Conservation (phyloP, 2,888 invertebrate genomes). For the Euphydryas editha region DNA sequence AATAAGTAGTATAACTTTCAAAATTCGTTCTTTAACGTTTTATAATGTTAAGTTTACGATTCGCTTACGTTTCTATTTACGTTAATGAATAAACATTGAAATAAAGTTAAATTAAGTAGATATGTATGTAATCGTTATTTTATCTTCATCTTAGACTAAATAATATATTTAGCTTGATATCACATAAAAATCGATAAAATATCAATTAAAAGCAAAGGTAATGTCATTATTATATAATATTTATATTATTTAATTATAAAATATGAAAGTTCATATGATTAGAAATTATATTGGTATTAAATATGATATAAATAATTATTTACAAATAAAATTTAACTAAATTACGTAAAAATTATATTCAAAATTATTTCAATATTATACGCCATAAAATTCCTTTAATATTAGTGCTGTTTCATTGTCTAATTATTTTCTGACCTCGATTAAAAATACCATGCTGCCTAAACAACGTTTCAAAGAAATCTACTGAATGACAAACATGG, state of each 20-base stretch:
- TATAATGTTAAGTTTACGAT: background rate
- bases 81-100: background rate
- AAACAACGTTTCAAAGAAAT: constrained; percentile 44
- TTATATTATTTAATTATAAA: no score
- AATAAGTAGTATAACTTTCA: background rate
- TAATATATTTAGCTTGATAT: background rate
- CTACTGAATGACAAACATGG: constrained; percentile 49
- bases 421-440: constrained; percentile 18
- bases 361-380: background rate
- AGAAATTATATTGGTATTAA: no score
- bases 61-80: background rate
- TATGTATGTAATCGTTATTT: background rate
- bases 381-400: constrained; percentile 14
- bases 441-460: background rate
- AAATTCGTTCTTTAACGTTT: background rate
- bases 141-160: background rate
- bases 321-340: background rate
- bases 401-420: constrained; percentile 22
- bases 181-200: no score
- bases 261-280: no score
- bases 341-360: background rate
- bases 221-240: no score
- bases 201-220: no score
- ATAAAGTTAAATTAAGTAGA: background rate
- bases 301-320: no score